These are phyloP conservation scores for Leptinotarsa tumamoca DNA, from an alignment of 2,888 invertebrate genomes.

Conservation along the genomic window DNA sequence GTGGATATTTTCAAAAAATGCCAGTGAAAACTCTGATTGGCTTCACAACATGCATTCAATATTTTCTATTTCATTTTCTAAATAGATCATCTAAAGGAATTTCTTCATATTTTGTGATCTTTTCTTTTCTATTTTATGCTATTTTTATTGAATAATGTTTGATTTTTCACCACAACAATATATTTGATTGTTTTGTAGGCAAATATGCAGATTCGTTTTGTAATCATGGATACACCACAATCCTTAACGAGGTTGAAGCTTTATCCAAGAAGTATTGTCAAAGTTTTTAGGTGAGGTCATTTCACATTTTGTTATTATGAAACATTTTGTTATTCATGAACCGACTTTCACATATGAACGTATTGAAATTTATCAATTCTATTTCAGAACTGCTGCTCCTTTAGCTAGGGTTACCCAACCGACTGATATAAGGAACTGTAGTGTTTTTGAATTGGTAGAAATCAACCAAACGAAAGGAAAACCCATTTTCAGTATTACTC, in stretches of 20 bases:
- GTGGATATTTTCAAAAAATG: too few species aligned
- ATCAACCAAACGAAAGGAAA: slow-evolving; percentile 24
- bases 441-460: slow-evolving; percentile 48
- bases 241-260: slow-evolving; percentile 43
- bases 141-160: not conserved
- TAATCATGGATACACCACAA: slow-evolving; percentile 46
- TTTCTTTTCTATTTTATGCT: not conserved
- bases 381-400: slow-evolving; percentile 65
- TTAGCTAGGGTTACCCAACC: slow-evolving; percentile 68
- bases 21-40: too few species aligned
- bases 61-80: too few species aligned
- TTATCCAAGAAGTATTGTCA: slow-evolving; percentile 50
- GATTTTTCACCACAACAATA: too few species aligned
- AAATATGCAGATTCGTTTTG: slow-evolving; percentile 47
- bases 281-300: slow-evolving; percentile 56
- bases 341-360: not conserved
- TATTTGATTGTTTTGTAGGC: slow-evolving; percentile 48
- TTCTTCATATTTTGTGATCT: too few species aligned
- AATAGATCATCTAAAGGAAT: too few species aligned
- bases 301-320: not conserved
- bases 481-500: slow-evolving; percentile 69
- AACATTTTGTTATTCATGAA: not conserved
- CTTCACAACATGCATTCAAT: too few species aligned
- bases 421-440: slow-evolving; percentile 47
- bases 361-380: not conserved